Base-by-base conservation (phyloP, 2,113 vertebrate species). In the Tautogolabrus adspersus region DNA sequence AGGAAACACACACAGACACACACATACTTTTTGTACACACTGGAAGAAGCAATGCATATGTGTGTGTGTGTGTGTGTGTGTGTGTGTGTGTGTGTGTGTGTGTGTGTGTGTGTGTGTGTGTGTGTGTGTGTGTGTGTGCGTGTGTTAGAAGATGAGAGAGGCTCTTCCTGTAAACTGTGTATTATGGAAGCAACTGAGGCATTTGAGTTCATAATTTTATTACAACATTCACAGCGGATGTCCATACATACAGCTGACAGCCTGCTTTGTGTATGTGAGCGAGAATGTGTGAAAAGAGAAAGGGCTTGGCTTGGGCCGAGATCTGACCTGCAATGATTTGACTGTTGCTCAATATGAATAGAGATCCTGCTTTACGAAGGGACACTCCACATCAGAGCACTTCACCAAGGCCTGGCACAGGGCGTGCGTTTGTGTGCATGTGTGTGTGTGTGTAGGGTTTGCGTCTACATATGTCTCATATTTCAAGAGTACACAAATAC, bases 321-420 rank as follows among this genome's bases (percentile, higher is more conserved):
- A 84, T 62, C 55, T 76, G 51, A 84, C 34, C 54, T 63, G 54
- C 52, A 69, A 21, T 75, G 71, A 68, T 42, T 12, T 5, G 74
- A 62, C 38, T 23, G 57, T 6, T 51, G 34, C 52, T 46, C 62
- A 38, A 19, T 78, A 62, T 72, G 51, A 67, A 64, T 37, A 52
- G 19, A 77, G 56, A 40, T 62, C 76, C 23, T 66, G 42, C 60
- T 80, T 71, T 72, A 79, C 12, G 38, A 34, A 70, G n/a, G 74
- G 75, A 81, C 63, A 57, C 13, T 34, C 51, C 49, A 68, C 75
- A 70, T 79, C 68, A 77, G 73, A 73, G 52, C 69, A 54, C 67
- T 66, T 72, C 44, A 62, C 21, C 38, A 64, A 62, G 60, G 59
- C 26, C 70, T 21, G 16, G 37, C 9, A 59, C 12, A 12, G 21